Conservation (phyloP, 37 sponge, comb jelly and placozoan species). For the Eunapius fragilis region DNA sequence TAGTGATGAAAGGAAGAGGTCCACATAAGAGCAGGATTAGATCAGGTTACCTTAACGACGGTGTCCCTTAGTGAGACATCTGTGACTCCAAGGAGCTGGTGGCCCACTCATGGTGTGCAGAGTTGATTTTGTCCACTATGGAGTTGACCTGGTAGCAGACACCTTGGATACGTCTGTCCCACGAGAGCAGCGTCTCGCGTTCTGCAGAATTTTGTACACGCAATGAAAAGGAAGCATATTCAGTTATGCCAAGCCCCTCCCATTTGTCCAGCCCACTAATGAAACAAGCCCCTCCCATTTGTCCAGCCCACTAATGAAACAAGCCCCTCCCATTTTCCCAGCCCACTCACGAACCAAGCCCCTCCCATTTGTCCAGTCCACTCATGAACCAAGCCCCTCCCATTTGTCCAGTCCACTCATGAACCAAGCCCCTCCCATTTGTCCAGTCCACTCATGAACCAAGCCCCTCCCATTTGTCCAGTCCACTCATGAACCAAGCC, state of each 20-base stretch:
- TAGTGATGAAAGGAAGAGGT: neutral
- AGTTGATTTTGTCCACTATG: conserved; percentile 80
- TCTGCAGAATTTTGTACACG: conserved; percentile 14
- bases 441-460: no score
- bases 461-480: no score
- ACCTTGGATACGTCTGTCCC: conserved; percentile 85
- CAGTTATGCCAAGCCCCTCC: no score
- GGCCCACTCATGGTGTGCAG: conserved; percentile 57
- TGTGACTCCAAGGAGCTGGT: conserved; percentile 40
- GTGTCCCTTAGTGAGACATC: conserved; percentile 45
- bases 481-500: no score
- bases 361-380: no score
- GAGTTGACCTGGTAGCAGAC: conserved; percentile 84
- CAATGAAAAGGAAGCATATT: neutral
- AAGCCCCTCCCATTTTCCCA: no score
- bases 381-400: no score
- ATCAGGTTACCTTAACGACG: neutral
- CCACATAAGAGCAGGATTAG: neutral
- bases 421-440: no score
- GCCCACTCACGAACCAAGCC: no score
- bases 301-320: no score
- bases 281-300: no score
- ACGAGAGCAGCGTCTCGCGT: conserved; percentile 62
- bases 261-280: neutral
- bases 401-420: no score